Evolutionary conservation across 2,113 vertebrate species (phyloP).

Genomic region (Etheostoma spectabile): DNA sequence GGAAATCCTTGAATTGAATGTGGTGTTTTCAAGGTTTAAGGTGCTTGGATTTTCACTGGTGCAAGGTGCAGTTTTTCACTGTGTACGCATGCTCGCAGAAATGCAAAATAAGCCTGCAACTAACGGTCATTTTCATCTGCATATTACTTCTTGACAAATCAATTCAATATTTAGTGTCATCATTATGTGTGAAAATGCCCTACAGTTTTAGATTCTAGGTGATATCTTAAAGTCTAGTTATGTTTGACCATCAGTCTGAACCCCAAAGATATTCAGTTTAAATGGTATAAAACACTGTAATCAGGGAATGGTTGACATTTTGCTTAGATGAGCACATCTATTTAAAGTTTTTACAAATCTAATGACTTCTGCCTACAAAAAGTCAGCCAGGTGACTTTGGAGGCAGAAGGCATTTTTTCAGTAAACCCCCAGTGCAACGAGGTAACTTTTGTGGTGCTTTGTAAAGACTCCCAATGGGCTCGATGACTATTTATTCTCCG

Average conservation of each 20-base stretch:
- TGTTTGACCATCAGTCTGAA: neutral
- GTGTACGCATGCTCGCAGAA: neutral
- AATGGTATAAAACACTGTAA: too few relatives aligned
- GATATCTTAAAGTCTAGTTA: too few relatives aligned
- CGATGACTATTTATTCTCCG: constrained; percentile 53
- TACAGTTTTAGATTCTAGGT: neutral
- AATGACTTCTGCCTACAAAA: neutral
- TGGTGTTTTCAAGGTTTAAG: too few relatives aligned
- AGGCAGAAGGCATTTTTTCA: constrained; percentile 28
- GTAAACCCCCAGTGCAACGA: constrained; percentile 18
- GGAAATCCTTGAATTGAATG: too few relatives aligned
- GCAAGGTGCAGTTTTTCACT: neutral
- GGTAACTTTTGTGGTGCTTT: constrained; percentile 53
- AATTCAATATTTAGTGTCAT: neutral
- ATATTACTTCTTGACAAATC: too few relatives aligned
- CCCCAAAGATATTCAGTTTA: too few relatives aligned
- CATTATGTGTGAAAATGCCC: too few relatives aligned
- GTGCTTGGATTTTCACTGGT: too few relatives aligned
- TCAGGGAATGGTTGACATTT: too few relatives aligned
- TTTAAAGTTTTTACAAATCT: neutral
- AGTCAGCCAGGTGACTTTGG: constrained; percentile 8
- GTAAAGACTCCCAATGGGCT: constrained; percentile 52
- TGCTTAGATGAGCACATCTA: too few relatives aligned
- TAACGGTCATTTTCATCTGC: neutral
- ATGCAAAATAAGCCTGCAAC: neutral